Evolutionary conservation across 2,113 vertebrate species (phyloP).

Genomic region (Carollia perspicillata): DNA sequence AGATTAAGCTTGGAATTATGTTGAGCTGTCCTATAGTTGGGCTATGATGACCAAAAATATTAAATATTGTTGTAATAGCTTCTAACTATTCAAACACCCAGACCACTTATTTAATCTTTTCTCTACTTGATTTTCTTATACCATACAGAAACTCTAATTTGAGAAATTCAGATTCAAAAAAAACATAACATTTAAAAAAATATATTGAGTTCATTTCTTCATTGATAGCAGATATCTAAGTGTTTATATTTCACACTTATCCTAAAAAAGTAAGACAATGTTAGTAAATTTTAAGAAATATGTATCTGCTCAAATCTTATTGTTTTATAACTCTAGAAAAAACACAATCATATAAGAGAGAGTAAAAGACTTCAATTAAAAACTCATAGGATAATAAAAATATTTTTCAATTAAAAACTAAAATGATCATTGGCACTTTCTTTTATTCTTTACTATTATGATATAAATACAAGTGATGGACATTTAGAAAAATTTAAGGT

Average conservation of each 20-base stretch:
- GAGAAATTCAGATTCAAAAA: no score
- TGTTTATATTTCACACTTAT: neutral
- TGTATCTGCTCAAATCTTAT: neutral
- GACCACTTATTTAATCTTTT: no score
- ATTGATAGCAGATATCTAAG: neutral
- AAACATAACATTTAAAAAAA: no score
- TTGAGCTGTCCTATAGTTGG: no score
- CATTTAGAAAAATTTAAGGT: neutral
- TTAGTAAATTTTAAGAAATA: neutral
- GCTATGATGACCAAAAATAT: no score
- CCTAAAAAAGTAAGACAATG: neutral
- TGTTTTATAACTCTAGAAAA: neutral
- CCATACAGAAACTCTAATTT: no score
- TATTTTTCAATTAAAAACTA: neutral
- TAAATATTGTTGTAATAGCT: no score
- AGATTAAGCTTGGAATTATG: no score
- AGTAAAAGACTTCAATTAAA: neutral
- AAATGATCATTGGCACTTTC: neutral
- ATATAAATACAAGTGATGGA: neutral
- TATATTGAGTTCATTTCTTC: neutral
- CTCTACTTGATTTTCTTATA: no score
- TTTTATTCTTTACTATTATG: neutral
- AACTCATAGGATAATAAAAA: neutral
- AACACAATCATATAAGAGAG: neutral
- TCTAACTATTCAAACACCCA: no score